Evolutionary conservation across 2,888 invertebrate genomes (phyloP).

Genomic region (Chrysopilus asiliformis): DNA sequence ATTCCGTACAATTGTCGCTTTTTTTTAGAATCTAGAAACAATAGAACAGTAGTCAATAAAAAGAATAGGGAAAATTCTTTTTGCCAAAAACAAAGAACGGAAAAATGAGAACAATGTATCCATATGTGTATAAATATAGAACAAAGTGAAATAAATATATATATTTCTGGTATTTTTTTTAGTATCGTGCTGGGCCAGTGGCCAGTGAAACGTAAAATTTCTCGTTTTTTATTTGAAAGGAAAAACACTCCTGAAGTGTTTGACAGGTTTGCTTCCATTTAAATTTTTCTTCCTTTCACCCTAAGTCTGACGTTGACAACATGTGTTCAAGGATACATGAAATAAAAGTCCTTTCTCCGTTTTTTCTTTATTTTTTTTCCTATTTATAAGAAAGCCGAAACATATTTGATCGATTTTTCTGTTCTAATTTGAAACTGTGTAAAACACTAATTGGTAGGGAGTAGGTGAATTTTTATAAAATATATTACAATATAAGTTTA

Average conservation of each 20-base stretch:
- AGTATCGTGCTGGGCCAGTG: conserved; percentile 4
- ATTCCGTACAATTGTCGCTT: too few relatives aligned
- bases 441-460: too few relatives aligned
- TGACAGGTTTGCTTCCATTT: not conserved
- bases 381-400: too few relatives aligned
- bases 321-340: too few relatives aligned
- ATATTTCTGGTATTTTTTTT: not conserved
- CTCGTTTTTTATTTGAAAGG: conserved; percentile 13
- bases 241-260: not conserved
- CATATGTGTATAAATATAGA: not conserved
- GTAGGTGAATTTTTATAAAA: too few relatives aligned
- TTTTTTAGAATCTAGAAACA: too few relatives aligned
- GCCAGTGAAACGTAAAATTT: conserved; percentile 12
- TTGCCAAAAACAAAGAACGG: not conserved
- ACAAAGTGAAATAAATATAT: not conserved
- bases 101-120: too few relatives aligned
- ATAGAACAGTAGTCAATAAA: not conserved
- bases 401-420: too few relatives aligned
- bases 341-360: too few relatives aligned
- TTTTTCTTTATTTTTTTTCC: too few relatives aligned
- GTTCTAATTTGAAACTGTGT: too few relatives aligned
- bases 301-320: not conserved
- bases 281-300: not conserved
- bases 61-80: not conserved
- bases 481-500: too few relatives aligned